Base-by-base conservation (phyloP, 2,888 invertebrate genomes). In the Serrognathus titanus region DNA sequence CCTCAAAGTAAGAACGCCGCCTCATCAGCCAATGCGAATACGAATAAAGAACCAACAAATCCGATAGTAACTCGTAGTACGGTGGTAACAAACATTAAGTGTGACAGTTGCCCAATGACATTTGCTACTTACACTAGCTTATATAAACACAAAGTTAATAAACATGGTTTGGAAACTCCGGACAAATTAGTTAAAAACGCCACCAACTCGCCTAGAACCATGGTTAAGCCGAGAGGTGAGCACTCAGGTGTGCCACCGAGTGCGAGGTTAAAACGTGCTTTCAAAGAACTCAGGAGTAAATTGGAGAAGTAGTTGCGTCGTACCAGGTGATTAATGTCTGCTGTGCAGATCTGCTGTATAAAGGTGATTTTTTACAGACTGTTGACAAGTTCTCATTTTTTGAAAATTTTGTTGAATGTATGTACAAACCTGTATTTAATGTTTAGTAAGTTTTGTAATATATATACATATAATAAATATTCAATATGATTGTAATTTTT, bases 101-200 rank as follows among this genome's bases (percentile, higher is more conserved):
- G 76, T 56, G 71, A 72, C 16, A 56, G 61, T 40, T 76, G 76
- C 61, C 31, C 62, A 3, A 62, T 62, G 60, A 64, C 58, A 16
- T 75, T 75, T 61, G 48, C 56, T 9, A 68, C 69, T 24, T 64
- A 70, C 49, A 69, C 67, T 13, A 66, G 60, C 16, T 60, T 70
- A 24, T 64, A 68, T 41, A 66, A 60, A 20, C 72, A 72, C 55
- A 66, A 69, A 56, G 68, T 70, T 39, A 31, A 58, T 46, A 63
- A 66, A 38, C 75, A 75, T 55, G 71, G 70, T 6, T 54, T 73
- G 12, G 60, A 62, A 38, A 74, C 72, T 6, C 74, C 75, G 1
- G 71, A 72, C 55, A 72, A 71, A 31, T 13, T 47, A 39, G 37
- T 46, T 11, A 31, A 9, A n/a, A 38, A 16, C 12, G 41, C 9